Base-by-base conservation (phyloP, 92 coral and sea anemone species). In the Epizoanthus rinbou region DNA sequence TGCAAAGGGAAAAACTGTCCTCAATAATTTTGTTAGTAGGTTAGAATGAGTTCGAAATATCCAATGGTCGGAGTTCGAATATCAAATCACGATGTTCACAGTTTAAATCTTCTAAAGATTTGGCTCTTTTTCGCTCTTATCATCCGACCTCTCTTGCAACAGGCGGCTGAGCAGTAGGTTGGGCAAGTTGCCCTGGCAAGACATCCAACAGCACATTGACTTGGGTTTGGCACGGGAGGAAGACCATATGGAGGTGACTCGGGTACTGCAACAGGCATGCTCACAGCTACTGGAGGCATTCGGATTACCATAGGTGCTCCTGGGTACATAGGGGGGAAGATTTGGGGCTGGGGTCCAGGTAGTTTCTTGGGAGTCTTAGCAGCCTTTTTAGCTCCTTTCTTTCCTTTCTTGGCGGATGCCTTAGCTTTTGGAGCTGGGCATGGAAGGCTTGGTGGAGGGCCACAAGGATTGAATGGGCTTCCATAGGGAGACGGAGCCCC, bases 91-190 rank as follows among this genome's bases (percentile, higher is more conserved):
- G 57, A 76, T 9, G 82, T 39, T 76, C 41, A 59, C 28, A 28
- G n/a, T 18, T 60, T 60, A 37, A 78, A 39, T 53, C 71, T 62
- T 78, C 69, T 78, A 62, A 78, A 78, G n/a, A 78, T 78, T 37
- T 78, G 82, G 57, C 82, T 78, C 47, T 78, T 78, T 57, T 78
- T 78, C 24, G 82, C 82, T 50, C 82, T 78, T 31, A 78, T 78
- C 57, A 19, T 62, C 16, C 82, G 82, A 23, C 71, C 82, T 78
- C 71, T 43, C 64, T 79, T 87, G 84, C 97, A 93, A 80, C 97
- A 93, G 9, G 81, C 75, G 56, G 69, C 41, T 11, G 92, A 87
- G 75, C 97, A 93, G 57, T 37, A 76, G 21, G 91, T 28, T 15
- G 94, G 94, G 65, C 97, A 93, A 11, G 50, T 66, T 17, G 89